Evolutionary conservation across 2,797 vertebrate species (phyloP).

Genomic region (Dallia pectoralis): DNA sequence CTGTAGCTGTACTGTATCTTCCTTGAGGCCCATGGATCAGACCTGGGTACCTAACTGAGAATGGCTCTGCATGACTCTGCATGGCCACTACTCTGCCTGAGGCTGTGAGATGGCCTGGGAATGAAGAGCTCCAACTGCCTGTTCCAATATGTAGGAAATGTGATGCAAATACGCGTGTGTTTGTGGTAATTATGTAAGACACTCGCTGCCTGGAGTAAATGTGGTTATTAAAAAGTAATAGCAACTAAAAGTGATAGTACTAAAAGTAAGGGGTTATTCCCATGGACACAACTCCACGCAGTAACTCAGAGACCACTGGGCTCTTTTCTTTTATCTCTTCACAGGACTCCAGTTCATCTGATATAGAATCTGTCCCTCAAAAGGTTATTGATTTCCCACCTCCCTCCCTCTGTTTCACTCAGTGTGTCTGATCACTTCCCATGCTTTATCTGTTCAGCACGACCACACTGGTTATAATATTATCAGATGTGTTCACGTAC

Average conservation of each 20-base stretch:
- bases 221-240: too few species aligned
- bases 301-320: constrained; percentile 40
- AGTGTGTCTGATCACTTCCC: constrained; percentile 37
- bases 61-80: constrained; percentile 27
- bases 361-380: constrained; percentile 65
- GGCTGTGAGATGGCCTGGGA: constrained; percentile 20
- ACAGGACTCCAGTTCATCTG: constrained; percentile 67
- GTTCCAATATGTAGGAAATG: neutral
- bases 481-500: constrained; percentile 8
- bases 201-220: constrained; percentile 3
- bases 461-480: constrained; percentile 20
- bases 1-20: neutral
- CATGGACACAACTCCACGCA: constrained; percentile 18
- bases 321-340: constrained; percentile 53
- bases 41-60: constrained; percentile 17
- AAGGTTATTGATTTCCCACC: constrained; percentile 62
- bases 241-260: constrained; percentile 14
- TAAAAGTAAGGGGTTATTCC: constrained; percentile 2
- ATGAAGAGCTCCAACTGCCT: neutral
- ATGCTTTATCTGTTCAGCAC: constrained; percentile 32
- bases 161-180: neutral
- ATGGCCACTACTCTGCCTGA: constrained; percentile 17
- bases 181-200: neutral
- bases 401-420: neutral
- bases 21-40: constrained; percentile 19